Conservation (phyloP, 1,140 invertebrate species). For the Pseudomyrmex dendroicus region DNA sequence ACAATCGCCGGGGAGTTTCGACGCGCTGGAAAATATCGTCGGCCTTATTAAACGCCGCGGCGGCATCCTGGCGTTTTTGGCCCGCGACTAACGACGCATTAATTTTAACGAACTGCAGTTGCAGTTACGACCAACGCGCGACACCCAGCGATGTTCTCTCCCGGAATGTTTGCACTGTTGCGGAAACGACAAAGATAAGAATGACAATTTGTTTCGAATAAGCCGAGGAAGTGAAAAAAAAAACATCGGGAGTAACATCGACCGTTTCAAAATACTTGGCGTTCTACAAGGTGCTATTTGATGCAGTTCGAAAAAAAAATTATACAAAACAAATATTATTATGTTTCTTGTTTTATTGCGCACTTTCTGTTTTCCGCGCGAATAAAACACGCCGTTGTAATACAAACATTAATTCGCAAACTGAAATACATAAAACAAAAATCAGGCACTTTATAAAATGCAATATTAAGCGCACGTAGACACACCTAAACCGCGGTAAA, state of each 20-base stretch:
- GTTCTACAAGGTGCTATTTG: background rate
- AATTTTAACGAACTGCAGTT: slow-evolving; percentile 70
- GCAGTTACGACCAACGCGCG: slow-evolving; percentile 13
- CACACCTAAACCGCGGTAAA: too few relatives aligned
- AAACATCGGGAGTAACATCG: background rate
- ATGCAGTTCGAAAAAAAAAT: background rate
- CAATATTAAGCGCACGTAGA: too few relatives aligned
- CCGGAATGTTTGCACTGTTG: background rate
- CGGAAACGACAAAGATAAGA: slow-evolving; percentile 13
- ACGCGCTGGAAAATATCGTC: slow-evolving; percentile 65
- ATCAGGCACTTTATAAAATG: too few relatives aligned
- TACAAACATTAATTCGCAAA: too few relatives aligned
- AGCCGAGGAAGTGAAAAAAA: background rate
- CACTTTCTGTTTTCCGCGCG: background rate
- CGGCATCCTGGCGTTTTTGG: slow-evolving; percentile 17
- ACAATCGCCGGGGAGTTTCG: slow-evolving; percentile 62
- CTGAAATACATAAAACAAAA: too few relatives aligned
- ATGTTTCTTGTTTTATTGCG: background rate
- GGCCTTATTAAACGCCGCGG: slow-evolving; percentile 56
- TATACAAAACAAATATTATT: background rate
- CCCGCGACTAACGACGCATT: slow-evolving; percentile 65
- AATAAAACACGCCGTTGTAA: background rate
- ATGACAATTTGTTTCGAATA: background rate
- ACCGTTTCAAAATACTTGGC: background rate
- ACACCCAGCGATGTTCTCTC: slow-evolving; percentile 18